A percentile compares a stretch with the other conserved stretches of the same genome.
These are phyloP conservation scores for Drosophila lini DNA, from an alignment of 1,140 invertebrate species.

Conservation along the genomic window DNA sequence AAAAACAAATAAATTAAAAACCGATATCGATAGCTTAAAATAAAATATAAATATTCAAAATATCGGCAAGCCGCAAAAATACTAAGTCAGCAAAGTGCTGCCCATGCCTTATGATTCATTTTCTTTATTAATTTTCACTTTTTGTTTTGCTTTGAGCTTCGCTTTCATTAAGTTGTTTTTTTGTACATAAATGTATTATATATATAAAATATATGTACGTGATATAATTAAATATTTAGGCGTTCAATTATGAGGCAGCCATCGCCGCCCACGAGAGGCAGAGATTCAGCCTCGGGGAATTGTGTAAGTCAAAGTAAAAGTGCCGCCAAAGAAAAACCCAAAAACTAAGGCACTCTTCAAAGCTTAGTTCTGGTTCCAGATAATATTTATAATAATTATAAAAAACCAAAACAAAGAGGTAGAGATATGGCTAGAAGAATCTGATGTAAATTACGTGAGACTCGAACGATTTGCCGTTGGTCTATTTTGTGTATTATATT, in stretches of 20 bases:
- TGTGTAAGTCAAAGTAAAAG: slow-evolving; percentile 36
- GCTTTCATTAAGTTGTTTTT: slow-evolving; percentile 6
- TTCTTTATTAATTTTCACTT: slow-evolving; percentile 1
- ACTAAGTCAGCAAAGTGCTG: slow-evolving; percentile 19
- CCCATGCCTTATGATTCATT: slow-evolving; percentile 11
- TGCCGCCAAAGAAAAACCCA: not conserved
- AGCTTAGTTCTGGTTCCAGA: not conserved
- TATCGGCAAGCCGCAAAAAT: not conserved
- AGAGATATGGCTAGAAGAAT: not conserved
- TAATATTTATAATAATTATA: not conserved
- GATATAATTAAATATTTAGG: slow-evolving; percentile 37
- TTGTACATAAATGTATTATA: not conserved
- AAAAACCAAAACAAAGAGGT: not conserved
- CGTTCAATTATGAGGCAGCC: slow-evolving; percentile 12
- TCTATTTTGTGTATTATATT: not conserved
- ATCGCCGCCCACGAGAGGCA: slow-evolving; percentile 17
- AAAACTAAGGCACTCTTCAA: not conserved
- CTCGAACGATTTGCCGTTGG: not conserved
- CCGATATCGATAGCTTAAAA: not conserved
- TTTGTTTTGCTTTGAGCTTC: slow-evolving; percentile 25
- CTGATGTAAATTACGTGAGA: slow-evolving; percentile 33
- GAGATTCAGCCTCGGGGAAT: slow-evolving; percentile 27
- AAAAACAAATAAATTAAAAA: not conserved
- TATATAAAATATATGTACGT: not conserved
- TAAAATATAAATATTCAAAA: too few relatives aligned